These are phyloP conservation scores for Lasiurus borealis DNA, from an alignment of 2,113 vertebrate species.

Conservation along the genomic window DNA sequence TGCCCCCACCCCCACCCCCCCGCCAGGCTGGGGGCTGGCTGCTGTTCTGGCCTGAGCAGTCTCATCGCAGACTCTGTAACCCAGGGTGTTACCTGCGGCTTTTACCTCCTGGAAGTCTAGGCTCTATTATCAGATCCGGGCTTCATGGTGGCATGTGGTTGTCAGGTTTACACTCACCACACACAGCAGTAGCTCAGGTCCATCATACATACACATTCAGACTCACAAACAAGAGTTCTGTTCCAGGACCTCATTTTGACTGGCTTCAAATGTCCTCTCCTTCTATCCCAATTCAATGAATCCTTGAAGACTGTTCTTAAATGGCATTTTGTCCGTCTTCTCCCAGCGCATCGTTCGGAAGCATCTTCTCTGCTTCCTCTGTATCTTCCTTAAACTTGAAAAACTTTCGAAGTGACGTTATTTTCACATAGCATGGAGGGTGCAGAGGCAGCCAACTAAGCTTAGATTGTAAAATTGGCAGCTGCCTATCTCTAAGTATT, in stretches of 20 bases:
- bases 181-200: neutral
- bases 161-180: neutral
- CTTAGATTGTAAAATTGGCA: neutral
- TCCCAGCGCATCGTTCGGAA: neutral
- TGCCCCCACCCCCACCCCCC: neutral
- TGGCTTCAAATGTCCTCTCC: neutral
- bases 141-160: neutral
- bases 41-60: neutral
- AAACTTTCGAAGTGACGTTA: neutral
- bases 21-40: neutral
- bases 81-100: neutral
- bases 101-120: neutral
- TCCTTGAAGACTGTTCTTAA: neutral
- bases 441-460: neutral
- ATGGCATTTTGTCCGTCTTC: neutral
- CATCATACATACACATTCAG: neutral
- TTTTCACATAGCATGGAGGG: neutral
- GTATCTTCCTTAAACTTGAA: neutral
- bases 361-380: neutral
- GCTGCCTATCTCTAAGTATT: neutral
- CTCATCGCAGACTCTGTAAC: neutral
- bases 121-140: neutral
- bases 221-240: neutral
- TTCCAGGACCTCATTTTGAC: constrained; percentile 13
- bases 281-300: neutral